These are phyloP conservation scores for Paracentrotus lividus DNA, from an alignment of 53 echinoderm and acorn worm species.

Conservation along the genomic window DNA sequence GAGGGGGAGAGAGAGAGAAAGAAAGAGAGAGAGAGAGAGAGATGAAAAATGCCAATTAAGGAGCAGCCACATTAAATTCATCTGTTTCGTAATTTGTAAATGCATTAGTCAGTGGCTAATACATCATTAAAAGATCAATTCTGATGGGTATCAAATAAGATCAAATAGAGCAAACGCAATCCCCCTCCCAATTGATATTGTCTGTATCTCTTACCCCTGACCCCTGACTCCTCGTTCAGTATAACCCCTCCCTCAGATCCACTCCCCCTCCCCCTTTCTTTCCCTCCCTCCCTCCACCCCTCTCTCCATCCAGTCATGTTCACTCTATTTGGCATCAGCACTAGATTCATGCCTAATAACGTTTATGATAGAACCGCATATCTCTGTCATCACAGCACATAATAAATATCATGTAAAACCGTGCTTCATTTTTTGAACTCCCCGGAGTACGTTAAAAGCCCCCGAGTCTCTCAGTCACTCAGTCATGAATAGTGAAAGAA, in stretches of 20 bases:
- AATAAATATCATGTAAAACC: neutral
- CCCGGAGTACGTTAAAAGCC: neutral
- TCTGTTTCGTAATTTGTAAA: too few relatives aligned
- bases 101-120: too few relatives aligned
- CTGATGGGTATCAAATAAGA: too few relatives aligned
- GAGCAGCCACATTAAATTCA: too few relatives aligned
- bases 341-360: neutral
- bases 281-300: neutral
- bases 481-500: neutral
- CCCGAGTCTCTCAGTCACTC: neutral
- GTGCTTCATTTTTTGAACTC: neutral
- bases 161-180: too few relatives aligned
- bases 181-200: too few relatives aligned
- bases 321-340: neutral
- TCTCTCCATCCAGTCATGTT: too few relatives aligned
- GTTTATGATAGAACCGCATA: neutral
- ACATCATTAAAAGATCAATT: too few relatives aligned
- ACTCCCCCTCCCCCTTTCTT: neutral
- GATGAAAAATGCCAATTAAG: neutral
- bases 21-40: neutral
- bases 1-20: neutral
- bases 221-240: too few relatives aligned
- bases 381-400: neutral
- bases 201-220: too few relatives aligned
- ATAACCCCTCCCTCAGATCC: neutral